Percentiles rank a stretch among this genome's conserved stretches.
Conservation (phyloP, 2,888 invertebrate genomes). For the Pristionchus exspectatus region DNA sequence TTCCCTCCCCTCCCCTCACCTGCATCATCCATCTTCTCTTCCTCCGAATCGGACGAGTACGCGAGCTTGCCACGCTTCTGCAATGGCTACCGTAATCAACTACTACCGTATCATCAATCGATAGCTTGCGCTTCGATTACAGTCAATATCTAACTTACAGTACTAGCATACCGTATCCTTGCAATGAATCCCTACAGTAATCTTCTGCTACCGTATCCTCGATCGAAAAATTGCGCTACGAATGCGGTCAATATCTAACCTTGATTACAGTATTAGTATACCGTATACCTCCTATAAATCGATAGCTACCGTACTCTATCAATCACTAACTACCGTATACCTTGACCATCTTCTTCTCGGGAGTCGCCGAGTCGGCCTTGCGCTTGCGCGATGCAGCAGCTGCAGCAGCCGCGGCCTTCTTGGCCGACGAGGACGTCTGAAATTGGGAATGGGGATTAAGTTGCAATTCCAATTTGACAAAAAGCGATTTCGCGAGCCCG, state of each 20-base stretch:
- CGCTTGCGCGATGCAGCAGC: constrained; percentile 9
- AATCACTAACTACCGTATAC: constrained; percentile 3
- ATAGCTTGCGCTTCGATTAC: neutral
- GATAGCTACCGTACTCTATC: neutral
- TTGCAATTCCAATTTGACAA: neutral
- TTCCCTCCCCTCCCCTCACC: neutral
- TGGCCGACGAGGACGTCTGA: neutral
- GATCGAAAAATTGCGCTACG: neutral
- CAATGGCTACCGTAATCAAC: neutral
- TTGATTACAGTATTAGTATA: neutral
- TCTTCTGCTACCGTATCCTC: neutral
- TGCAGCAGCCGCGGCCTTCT: neutral
- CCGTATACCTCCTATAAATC: neutral
- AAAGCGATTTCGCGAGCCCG: neutral
- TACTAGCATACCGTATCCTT: neutral
- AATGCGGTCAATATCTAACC: neutral
- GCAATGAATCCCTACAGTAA: neutral
- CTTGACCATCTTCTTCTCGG: constrained; percentile 23
- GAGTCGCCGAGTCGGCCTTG: constrained; percentile 45
- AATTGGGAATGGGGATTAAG: neutral
- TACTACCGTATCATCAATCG: constrained; percentile 21
- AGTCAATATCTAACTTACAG: neutral
- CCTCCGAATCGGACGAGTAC: constrained; percentile 46
- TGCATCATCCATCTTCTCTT: constrained; percentile 7
- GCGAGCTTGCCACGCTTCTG: constrained; percentile 36